These are phyloP conservation scores for Digitonthophagus gazella DNA, from an alignment of 2,888 invertebrate species.

Conservation along the genomic window DNA sequence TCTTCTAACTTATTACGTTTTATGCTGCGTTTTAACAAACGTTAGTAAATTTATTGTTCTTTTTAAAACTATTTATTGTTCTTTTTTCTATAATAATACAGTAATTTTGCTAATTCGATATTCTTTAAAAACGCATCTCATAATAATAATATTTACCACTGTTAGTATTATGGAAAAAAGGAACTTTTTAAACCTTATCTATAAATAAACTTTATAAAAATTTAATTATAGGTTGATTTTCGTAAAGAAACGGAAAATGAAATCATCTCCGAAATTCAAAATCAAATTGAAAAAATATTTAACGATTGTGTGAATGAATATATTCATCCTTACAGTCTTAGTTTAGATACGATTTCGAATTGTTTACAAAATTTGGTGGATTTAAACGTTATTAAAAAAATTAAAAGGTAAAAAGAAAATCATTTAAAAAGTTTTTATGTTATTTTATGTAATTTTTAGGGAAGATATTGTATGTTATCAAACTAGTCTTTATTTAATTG, in stretches of 20 bases:
- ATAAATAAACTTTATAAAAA: no score
- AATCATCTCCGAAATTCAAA: slow-evolving; percentile 59
- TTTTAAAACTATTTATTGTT: no score
- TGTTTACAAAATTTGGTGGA: slow-evolving; percentile 58
- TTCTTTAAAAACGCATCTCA: no score
- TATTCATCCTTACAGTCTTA: slow-evolving; percentile 72
- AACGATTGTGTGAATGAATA: slow-evolving; percentile 42
- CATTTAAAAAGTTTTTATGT: neutral
- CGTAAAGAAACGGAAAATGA: slow-evolving; percentile 53
- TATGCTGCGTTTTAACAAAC: slow-evolving; percentile 53
- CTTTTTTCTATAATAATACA: no score
- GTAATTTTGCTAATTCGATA: no score
- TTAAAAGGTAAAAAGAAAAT: slow-evolving; percentile 38
- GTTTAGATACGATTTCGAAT: slow-evolving; percentile 63
- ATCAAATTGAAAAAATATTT: slow-evolving; percentile 57
- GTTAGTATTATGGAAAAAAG: no score
- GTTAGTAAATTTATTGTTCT: slow-evolving; percentile 49
- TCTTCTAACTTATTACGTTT: slow-evolving; percentile 58
- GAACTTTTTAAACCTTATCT: no score
- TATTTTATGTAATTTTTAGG: slow-evolving; percentile 24
- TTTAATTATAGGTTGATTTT: slow-evolving; percentile 36
- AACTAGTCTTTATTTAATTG: neutral
- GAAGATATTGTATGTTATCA: slow-evolving; percentile 11
- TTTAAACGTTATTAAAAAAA: slow-evolving; percentile 48
- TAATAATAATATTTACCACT: no score